phyloP scores from a whole-genome alignment of 2,888 invertebrate species.

The Tanypteryx hageni region DNA sequence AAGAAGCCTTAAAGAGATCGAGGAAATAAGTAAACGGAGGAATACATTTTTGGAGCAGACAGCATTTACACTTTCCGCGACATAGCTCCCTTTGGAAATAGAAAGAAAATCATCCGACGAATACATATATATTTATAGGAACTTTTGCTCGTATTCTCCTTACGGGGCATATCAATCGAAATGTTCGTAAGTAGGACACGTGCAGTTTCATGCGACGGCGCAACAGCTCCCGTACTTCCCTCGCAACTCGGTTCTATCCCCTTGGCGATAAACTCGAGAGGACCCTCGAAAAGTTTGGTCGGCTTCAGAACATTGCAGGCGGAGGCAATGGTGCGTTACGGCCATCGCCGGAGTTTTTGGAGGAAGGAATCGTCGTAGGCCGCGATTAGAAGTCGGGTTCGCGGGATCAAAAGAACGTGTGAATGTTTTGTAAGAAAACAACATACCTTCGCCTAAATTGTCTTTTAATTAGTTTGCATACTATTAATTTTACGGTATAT shows the following conservation, averaged over 20 bases:
- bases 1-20: neutral
- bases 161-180: constrained; percentile 4
- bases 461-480: too few relatives aligned
- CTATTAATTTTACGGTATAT: too few relatives aligned
- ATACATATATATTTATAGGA: constrained; percentile 38
- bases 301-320: neutral
- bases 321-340: constrained; percentile 2
- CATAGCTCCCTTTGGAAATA: neutral
- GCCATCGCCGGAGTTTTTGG: neutral
- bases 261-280: neutral
- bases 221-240: neutral
- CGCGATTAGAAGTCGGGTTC: too few relatives aligned
- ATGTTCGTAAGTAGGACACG: constrained; percentile 37
- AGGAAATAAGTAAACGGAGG: neutral
- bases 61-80: neutral
- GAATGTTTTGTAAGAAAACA: too few relatives aligned
- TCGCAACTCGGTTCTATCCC: neutral
- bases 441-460: too few relatives aligned
- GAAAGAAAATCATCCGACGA: too few relatives aligned
- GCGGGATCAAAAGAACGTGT: too few relatives aligned
- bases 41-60: neutral
- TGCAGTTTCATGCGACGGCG: constrained; percentile 26
- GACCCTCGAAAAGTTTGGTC: neutral
- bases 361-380: neutral
- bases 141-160: constrained; percentile 29